These are phyloP conservation scores for Hirundo rustica DNA, from an alignment of 2,797 vertebrate genomes.

Conservation along the genomic window DNA sequence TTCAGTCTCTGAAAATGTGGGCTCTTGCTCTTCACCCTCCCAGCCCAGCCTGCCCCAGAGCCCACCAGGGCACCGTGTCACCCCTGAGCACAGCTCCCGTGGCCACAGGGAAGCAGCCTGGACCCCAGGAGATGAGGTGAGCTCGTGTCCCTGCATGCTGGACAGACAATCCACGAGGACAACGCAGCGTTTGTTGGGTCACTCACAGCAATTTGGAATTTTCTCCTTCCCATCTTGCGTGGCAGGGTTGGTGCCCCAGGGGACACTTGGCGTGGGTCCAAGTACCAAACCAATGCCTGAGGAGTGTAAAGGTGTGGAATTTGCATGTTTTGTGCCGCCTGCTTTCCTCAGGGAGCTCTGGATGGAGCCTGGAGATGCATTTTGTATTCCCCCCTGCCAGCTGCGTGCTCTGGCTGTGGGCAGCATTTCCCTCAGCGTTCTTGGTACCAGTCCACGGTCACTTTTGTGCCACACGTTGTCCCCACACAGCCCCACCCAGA, in stretches of 20 bases:
- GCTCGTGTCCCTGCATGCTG: background rate
- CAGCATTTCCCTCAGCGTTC: background rate
- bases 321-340: background rate
- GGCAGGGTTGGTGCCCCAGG: background rate
- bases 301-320: background rate
- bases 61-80: background rate
- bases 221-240: background rate
- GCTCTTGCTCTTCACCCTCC: background rate
- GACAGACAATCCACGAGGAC: background rate
- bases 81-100: too few relatives aligned
- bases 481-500: background rate
- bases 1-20: background rate
- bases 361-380: background rate
- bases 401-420: background rate
- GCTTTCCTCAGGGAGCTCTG: background rate
- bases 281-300: background rate
- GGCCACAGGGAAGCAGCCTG: background rate
- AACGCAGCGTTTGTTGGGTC: background rate
- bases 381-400: background rate
- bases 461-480: accelerated
- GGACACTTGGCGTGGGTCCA: background rate
- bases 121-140: background rate
- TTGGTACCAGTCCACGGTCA: background rate
- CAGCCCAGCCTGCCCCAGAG: background rate
- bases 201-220: background rate